Evolutionary conservation across 2,888 invertebrate genomes (phyloP), one percentile per base, ranked within the genome.

Genomic region (Aricia artaxerxes): DNA sequence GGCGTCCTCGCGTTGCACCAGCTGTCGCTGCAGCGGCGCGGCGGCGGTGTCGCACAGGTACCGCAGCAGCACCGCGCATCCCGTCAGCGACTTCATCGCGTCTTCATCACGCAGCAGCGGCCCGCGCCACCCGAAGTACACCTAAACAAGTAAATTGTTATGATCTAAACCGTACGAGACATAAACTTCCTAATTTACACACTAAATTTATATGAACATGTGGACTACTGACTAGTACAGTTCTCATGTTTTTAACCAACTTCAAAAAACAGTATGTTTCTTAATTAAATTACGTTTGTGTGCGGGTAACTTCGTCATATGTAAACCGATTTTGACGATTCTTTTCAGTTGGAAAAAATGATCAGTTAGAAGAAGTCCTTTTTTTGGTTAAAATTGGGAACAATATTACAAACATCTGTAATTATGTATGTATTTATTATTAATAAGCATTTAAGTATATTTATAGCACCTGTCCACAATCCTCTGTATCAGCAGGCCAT

Each of bases 41-140:
- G 97, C 97, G 9, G 98, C 96, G n/a, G 97, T 97, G 85, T 98
- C 97, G 13, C 97, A 97, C 79, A 99, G 91, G 90, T 98, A 98
- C 81, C 97, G 97, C 83, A 98, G 91, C 64, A 98, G 88, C 16
- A 98, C 91, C 57, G 95, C 95, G 82, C 96, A 95, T 6, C 96
- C 97, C 3, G 95, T 95, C 81, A 97, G 88, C 78, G 95, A 95
- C 83, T 95, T 95, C 81, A 96, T 88, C 78, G 96, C 95, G 0
- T 88, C 88, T 2, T 95, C 90, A 60, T 95, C 95, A 0, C 95
- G 95, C 35, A 95, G 87, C 35, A 88, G 73, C 0, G 98, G 97
- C 2, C 98, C 98, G 81, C 98, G 95, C 97, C 97, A 98, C 0
- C 96, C 97, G 80, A 97, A 95, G 81, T 95, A 89, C 31, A 94